These are phyloP conservation scores for Centruroides vittatus DNA, from an alignment of 1,140 invertebrate species.

Conservation along the genomic window DNA sequence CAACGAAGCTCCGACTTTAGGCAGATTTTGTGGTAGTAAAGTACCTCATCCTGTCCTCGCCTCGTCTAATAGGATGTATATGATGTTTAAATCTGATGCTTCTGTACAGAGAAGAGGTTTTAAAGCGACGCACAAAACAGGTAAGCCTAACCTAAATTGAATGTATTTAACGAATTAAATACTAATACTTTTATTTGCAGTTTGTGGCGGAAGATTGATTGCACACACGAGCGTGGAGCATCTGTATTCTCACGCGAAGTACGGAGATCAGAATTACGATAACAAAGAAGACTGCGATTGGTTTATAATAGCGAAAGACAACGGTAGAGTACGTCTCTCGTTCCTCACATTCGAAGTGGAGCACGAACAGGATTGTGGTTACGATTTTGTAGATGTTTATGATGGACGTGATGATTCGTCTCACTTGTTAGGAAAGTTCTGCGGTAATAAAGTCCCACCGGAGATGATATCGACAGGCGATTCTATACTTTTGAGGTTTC, in stretches of 20 bases:
- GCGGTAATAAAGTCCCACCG: conserved; percentile 72
- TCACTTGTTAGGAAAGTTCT: conserved; percentile 64
- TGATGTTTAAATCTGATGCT: conserved; percentile 90
- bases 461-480: conserved; percentile 79
- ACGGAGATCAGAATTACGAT: conserved; percentile 79
- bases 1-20: conserved; percentile 59
- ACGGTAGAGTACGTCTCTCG: conserved; percentile 46
- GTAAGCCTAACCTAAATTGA: conserved; percentile 36
- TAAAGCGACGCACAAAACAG: conserved; percentile 73
- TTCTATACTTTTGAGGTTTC: conserved; percentile 71
- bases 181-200: conserved; percentile 32
- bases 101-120: conserved; percentile 89
- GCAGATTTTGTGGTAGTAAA: conserved; percentile 81
- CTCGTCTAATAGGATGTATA: conserved; percentile 81
- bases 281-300: conserved; percentile 82
- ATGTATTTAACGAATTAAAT: not conserved
- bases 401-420: conserved; percentile 69
- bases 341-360: conserved; percentile 89
- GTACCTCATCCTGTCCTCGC: conserved; percentile 82
- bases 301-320: conserved; percentile 67
- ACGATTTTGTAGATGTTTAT: conserved; percentile 85
- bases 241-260: conserved; percentile 86
- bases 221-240: conserved; percentile 58
- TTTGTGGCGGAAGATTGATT: conserved; percentile 77
- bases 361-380: conserved; percentile 77